Conservation (phyloP, 2,888 invertebrate genomes). For the Spodoptera picta region DNA sequence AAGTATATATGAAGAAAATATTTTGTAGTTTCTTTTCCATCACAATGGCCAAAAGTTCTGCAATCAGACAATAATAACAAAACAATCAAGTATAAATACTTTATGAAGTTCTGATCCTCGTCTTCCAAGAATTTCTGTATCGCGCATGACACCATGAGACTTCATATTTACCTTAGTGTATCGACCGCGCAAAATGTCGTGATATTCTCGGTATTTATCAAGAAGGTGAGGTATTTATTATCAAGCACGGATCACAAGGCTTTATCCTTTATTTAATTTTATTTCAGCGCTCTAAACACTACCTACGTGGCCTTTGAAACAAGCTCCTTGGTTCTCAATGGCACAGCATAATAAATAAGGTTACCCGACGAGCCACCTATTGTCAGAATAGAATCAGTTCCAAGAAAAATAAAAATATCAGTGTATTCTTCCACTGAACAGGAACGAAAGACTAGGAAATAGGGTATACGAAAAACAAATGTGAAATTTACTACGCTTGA, state of each 20-base stretch:
- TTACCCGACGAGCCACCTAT: conserved; percentile 20
- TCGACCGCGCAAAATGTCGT: conserved; percentile 26
- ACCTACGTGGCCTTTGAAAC: conserved; percentile 25
- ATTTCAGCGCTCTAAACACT: conserved; percentile 23
- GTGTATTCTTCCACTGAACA: conserved; percentile 13
- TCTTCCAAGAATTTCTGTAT: too few relatives aligned
- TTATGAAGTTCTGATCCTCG: too few relatives aligned
- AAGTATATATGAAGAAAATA: too few relatives aligned
- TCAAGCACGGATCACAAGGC: conserved; percentile 22
- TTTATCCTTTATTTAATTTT: conserved; percentile 34
- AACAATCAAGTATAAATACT: too few relatives aligned
- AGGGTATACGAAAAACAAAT: conserved; percentile 15
- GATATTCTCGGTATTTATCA: conserved; percentile 23
- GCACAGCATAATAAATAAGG: conserved; percentile 46
- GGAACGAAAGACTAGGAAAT: conserved; percentile 7
- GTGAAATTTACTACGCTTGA: conserved; percentile 7
- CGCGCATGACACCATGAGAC: background rate
- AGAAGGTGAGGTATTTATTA: conserved; percentile 12
- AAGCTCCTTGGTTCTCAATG: conserved; percentile 17
- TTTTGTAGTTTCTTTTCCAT: too few relatives aligned
- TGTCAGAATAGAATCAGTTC: conserved; percentile 40
- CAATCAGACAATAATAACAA: too few relatives aligned
- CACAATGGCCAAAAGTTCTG: too few relatives aligned
- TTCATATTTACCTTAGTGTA: background rate
- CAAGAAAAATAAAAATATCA: conserved; percentile 37